Conservation (phyloP, 2,888 invertebrate genomes). For the Arrhopalites spinosus region DNA sequence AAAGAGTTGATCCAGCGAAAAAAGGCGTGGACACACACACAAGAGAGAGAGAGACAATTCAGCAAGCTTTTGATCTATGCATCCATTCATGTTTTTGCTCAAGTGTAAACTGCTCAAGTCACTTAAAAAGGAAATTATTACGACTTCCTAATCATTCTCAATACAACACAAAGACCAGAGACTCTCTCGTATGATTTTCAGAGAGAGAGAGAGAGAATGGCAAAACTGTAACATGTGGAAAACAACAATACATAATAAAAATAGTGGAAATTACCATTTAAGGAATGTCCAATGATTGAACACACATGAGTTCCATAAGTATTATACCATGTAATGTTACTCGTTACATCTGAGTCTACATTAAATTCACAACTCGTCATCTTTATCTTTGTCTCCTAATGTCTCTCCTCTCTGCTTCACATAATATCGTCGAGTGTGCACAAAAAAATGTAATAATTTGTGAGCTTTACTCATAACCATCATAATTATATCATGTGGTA, state of each 20-base stretch:
- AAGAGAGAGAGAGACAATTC: conserved; percentile 16
- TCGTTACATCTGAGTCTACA: conserved; percentile 1
- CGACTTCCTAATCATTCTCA: conserved; percentile 56
- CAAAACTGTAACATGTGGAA: conserved; percentile 36
- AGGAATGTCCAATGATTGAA: conserved; percentile 38
- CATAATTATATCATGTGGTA: too few species aligned
- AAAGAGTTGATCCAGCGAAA: too few species aligned
- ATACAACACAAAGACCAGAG: conserved; percentile 33
- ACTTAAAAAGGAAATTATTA: conserved; percentile 56
- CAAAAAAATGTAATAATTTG: conserved; percentile 13
- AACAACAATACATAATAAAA: conserved; percentile 41
- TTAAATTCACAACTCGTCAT: conserved; percentile 21
- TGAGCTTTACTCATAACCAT: not conserved
- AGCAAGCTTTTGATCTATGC: conserved; percentile 11
- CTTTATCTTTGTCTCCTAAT: conserved; percentile 2
- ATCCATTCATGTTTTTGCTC: conserved; percentile 39
- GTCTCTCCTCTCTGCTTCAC: conserved; percentile 6
- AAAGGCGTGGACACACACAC: too few species aligned
- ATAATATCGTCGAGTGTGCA: not conserved
- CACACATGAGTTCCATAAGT: not conserved
- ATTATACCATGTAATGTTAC: not conserved
- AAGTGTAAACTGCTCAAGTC: conserved; percentile 37
- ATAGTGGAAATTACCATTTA: conserved; percentile 47
- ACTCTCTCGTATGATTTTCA: not conserved
- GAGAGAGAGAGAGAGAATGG: not conserved